phyloP scores from a whole-genome alignment of 2,888 invertebrate genomes.

The Rhamphomyia laevipes region DNA sequence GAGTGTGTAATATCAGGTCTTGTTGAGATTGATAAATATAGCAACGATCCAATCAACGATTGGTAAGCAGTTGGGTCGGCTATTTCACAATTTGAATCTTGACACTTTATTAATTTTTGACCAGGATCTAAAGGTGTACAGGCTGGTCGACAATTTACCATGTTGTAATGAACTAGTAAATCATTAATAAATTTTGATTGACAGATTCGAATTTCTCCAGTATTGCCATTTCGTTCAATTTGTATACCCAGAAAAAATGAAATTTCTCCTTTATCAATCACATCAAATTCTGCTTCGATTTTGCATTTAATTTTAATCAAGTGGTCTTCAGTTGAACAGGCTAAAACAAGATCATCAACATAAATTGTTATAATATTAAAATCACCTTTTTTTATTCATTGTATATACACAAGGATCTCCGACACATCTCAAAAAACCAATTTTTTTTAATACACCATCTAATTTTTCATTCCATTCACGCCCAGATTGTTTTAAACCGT shows the following conservation, averaged over 20 bases:
- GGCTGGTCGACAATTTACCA: constrained; percentile 2
- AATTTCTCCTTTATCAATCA: neutral
- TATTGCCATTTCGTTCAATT: neutral
- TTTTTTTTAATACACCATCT: neutral
- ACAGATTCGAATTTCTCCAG: neutral
- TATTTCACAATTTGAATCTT: neutral
- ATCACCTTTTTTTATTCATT: neutral
- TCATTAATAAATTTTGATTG: constrained; percentile 1
- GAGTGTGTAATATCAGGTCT: constrained; percentile 7
- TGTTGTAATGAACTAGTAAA: neutral
- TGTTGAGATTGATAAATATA: constrained; percentile 6
- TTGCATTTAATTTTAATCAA: neutral
- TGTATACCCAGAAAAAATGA: neutral
- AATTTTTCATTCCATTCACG: constrained; percentile 3
- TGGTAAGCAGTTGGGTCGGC: constrained; percentile 1
- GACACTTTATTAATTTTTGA: neutral
- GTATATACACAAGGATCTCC: constrained; percentile 1
- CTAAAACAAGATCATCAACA: neutral
- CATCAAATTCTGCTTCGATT: neutral
- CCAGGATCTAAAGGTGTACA: constrained; percentile 7
- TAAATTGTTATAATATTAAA: constrained; percentile 1
- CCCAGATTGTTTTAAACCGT: constrained; percentile 5
- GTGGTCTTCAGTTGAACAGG: neutral
- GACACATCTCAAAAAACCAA: constrained; percentile 4
- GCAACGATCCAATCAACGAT: constrained; percentile 8